Percentiles rank a stretch among this genome's conserved stretches.
Evolutionary conservation across 1,140 invertebrate genomes (phyloP).

Genomic region (Batillaria attramentaria): DNA sequence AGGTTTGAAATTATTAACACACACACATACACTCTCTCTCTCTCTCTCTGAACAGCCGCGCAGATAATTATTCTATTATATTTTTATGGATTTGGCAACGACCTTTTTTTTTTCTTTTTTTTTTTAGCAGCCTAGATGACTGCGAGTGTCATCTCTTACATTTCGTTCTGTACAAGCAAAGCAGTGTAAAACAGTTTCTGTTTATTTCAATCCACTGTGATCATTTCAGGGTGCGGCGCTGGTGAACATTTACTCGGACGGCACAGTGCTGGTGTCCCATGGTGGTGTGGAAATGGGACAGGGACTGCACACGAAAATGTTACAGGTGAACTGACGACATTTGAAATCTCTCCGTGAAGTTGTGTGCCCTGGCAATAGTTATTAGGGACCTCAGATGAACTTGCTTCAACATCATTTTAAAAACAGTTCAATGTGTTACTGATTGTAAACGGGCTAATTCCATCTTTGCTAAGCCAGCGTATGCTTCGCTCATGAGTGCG

Average conservation of each 20-base stretch:
- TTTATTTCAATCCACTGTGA: not conserved
- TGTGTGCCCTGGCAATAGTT: not conserved
- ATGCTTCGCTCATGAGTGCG: too few relatives aligned
- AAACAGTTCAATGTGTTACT: not conserved
- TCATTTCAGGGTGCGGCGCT: constrained; percentile 83
- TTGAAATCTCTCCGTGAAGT: not conserved
- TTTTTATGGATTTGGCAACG: too few relatives aligned
- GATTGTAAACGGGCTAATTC: not conserved
- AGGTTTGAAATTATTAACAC: constrained; percentile 72
- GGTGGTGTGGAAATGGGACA: too few relatives aligned
- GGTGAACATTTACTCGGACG: constrained; percentile 91
- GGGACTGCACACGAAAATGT: constrained; percentile 89
- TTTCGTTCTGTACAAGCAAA: not conserved
- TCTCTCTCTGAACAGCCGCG: not conserved
- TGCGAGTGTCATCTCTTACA: not conserved
- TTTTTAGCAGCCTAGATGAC: not conserved
- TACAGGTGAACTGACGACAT: constrained; percentile 47
- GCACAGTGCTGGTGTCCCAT: constrained; percentile 90
- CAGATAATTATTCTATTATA: too few relatives aligned
- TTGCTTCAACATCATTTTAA: not conserved
- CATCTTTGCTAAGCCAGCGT: too few relatives aligned
- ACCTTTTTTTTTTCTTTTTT: not conserved
- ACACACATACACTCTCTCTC: not conserved
- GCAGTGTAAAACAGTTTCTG: not conserved
- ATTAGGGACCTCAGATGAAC: not conserved